Conservation (phyloP, 2,888 invertebrate species). For the Punctoribates punctum region DNA sequence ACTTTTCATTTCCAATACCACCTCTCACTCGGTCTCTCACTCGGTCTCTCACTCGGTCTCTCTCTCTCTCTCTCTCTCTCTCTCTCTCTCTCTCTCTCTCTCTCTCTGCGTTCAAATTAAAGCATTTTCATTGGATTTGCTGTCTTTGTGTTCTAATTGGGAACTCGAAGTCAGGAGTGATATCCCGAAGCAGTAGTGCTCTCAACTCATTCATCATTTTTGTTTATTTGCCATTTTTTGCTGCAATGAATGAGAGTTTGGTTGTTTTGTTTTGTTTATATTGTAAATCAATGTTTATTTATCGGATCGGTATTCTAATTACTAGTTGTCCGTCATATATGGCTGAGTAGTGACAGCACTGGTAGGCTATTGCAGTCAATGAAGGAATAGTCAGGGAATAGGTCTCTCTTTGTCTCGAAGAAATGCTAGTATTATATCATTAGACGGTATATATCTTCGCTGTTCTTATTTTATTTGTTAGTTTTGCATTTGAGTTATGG, state of each 20-base stretch:
- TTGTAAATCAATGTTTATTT: slow-evolving; percentile 28
- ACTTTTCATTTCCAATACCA: neutral
- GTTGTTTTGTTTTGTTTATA: slow-evolving; percentile 16
- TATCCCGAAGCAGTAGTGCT: neutral
- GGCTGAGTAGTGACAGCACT: neutral
- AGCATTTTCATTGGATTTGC: neutral
- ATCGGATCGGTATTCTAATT: neutral
- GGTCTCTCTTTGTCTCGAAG: neutral
- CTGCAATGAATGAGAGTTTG: slow-evolving; percentile 9
- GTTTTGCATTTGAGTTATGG: slow-evolving; percentile 7
- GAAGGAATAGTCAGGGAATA: neutral
- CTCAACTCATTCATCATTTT: neutral
- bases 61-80: neutral
- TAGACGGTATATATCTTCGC: neutral
- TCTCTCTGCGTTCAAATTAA: neutral
- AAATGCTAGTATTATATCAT: slow-evolving; percentile 1
- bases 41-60: neutral
- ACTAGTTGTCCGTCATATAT: slow-evolving; percentile 21
- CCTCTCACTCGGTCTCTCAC: neutral
- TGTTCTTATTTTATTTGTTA: slow-evolving; percentile 16
- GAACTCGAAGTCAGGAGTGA: neutral
- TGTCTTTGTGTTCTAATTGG: neutral
- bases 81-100: neutral
- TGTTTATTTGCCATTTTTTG: slow-evolving; percentile 10
- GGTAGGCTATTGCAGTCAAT: neutral